Evolutionary conservation across 2,797 vertebrate genomes (phyloP).

Genomic region (Myotis myotis): DNA sequence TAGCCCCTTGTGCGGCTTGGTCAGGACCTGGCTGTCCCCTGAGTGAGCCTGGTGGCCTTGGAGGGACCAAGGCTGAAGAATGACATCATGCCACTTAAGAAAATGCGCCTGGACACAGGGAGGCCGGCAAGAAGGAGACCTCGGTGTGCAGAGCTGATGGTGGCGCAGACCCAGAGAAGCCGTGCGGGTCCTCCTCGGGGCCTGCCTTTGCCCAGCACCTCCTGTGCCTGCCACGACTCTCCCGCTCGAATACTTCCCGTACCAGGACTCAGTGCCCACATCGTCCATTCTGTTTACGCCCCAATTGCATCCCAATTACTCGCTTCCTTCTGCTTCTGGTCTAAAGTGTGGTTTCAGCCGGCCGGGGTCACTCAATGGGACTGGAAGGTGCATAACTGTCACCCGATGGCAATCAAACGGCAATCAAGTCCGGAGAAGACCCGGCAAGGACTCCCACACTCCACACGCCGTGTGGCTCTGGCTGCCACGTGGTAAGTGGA

Average conservation of each 20-base stretch:
- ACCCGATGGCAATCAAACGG: neutral
- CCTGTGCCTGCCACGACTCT: neutral
- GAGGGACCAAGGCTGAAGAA: rapidly evolving
- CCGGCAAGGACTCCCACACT: neutral
- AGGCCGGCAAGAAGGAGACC: neutral
- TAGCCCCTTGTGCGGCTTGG: too few species aligned
- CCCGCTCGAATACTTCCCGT: neutral
- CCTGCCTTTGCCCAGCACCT: neutral
- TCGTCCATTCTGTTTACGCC: neutral
- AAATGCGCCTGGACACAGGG: neutral
- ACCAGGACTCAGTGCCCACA: neutral
- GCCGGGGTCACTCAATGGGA: neutral
- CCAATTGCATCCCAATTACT: neutral
- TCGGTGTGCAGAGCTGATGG: neutral
- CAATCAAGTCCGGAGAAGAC: neutral
- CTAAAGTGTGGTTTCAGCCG: neutral
- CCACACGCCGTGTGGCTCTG: rapidly evolving
- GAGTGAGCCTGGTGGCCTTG: neutral
- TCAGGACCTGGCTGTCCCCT: neutral
- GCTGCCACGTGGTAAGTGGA: neutral
- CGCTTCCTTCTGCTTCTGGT: neutral
- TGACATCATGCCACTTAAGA: neutral
- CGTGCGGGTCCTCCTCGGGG: neutral
- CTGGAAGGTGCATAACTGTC: too few species aligned
- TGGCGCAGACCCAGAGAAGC: neutral